Evolutionary conservation across 2,888 invertebrate genomes (phyloP), one percentile per base, ranked within the genome.

Genomic region (Yponomeuta cagnagella): DNA sequence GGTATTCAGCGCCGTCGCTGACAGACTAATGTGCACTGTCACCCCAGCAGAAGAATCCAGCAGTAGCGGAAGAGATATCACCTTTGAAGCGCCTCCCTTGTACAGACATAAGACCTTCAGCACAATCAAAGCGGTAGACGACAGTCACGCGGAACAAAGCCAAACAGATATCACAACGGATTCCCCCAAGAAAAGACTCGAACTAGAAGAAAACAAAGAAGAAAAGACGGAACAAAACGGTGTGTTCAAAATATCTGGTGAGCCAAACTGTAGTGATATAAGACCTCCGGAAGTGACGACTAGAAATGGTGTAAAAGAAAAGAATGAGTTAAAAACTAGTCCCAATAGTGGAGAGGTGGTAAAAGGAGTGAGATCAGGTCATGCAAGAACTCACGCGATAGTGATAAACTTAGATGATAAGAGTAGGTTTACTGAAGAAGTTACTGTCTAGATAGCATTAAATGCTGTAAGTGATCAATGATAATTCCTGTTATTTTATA

Each of bases 361-460:
- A 10, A 83, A 80, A 73, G 89, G 88, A 72, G 87, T 91, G 0
- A 80, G 88, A 66, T 95, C 95, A 10, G 95, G 95, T 0, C 95
- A 95, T 77, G 95, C 95, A 15, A 92, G 94, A 79, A 95, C 95
- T 73, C 95, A 95, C 78, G 95, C 95, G n/a, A 95, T 96, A 79
- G 95, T 96, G 76, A 95, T 96, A 75, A 96, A 96, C 85, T 88
- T 96, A 78, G 96, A 96, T 81, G 96, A 96, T 86, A 96, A 96
- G 80, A 96, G 95, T 84, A 93, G 96, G 78, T 96, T 96, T 85
- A 96, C 96, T 67, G 96, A 96, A 85, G 96, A 96, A 85, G 96
- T 96, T 74, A 96, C 96, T 70, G 96, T 96, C 77, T 96, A 93
- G 82, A 68, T 10, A 63, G 66, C 66, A 70, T 65, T 65, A 6